Conservation (phyloP, 2,113 vertebrate genomes). For the mouse (Mus musculus) region GRCm39 chr1:96052501-96053000, state of each 20-base stretch:
- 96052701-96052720: neutral
- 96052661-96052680: conserved; percentile 6
- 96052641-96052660: conserved; percentile 5
- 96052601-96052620: neutral
- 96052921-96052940: neutral
- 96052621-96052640: conserved; percentile 9
- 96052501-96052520: conserved; percentile 6
- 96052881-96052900: conserved; percentile 33
- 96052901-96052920: conserved; percentile 50
- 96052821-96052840: conserved; percentile 53
- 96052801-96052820: conserved; percentile 10
- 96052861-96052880: conserved; percentile 41
- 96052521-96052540: neutral
- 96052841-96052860: neutral
- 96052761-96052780: neutral
- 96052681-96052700: conserved; percentile 4
- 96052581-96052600: neutral
- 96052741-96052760: neutral
- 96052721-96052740: conserved; percentile 21
- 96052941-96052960: conserved; percentile 22
- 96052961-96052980: neutral
- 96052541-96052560: neutral
- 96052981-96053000: neutral
- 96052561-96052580: neutral
- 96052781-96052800: neutral